phyloP scores from a whole-genome alignment of 2,797 vertebrate genomes.

The Bradypodion pumilum region DNA sequence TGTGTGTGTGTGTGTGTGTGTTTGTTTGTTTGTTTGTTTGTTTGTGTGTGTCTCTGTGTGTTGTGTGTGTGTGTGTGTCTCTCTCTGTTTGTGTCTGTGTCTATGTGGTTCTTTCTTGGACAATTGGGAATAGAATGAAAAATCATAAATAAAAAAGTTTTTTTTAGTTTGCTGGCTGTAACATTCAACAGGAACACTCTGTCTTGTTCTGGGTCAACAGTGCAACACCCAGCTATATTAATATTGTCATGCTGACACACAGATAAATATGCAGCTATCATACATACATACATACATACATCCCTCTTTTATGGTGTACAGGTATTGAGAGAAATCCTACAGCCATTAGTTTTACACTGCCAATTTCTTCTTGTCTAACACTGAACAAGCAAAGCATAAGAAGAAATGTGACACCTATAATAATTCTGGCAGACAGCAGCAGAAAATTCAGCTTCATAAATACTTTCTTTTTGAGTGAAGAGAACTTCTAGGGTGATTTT shows the following conservation, averaged over 20 bases:
- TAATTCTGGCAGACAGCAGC: neutral
- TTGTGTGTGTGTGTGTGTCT: no score
- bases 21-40: neutral
- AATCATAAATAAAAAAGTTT: no score
- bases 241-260: neutral
- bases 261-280: neutral
- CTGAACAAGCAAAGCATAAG: neutral
- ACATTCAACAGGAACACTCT: neutral
- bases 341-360: conserved; percentile 19
- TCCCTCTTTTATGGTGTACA: neutral
- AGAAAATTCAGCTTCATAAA: neutral
- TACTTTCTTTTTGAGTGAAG: neutral
- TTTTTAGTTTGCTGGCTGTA: no score
- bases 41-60: neutral
- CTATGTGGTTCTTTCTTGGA: no score
- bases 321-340: conserved; percentile 10
- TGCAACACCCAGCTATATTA: neutral
- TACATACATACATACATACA: neutral
- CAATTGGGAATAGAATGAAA: neutral
- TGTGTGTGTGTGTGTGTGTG: no score
- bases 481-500: neutral
- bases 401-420: neutral
- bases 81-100: neutral
- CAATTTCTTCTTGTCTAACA: neutral
- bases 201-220: neutral